Conservation (phyloP, 2,888 invertebrate genomes). For the Apodemia hepburni region DNA sequence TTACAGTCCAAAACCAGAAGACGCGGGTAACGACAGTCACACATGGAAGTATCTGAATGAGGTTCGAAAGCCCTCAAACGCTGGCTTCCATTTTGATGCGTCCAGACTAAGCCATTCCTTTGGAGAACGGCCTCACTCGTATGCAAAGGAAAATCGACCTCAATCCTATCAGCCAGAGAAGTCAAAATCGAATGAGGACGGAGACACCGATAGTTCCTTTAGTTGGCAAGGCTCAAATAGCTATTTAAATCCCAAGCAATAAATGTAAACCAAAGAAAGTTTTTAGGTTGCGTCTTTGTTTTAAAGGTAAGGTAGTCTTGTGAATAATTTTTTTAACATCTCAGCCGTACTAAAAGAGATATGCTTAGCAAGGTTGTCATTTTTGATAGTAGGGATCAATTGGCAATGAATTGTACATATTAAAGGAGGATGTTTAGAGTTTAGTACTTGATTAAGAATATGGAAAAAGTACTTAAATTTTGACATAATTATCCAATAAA, state of each 20-base stretch:
- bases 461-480: no score
- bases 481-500: no score
- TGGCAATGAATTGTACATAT: no score
- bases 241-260: slow-evolving; percentile 36
- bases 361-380: no score
- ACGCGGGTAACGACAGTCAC: slow-evolving; percentile 55
- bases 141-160: slow-evolving; percentile 40
- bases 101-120: slow-evolving; percentile 51
- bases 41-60: slow-evolving; percentile 71
- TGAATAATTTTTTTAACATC: no score
- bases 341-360: no score
- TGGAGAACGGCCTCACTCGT: slow-evolving; percentile 44
- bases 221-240: slow-evolving; percentile 65
- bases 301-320: no score
- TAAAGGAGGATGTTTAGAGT: no score
- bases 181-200: slow-evolving; percentile 46
- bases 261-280: not conserved
- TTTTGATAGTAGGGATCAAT: no score
- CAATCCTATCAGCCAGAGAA: slow-evolving; percentile 40
- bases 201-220: slow-evolving; percentile 70
- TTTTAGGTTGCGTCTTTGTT: not conserved
- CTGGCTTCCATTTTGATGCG: slow-evolving; percentile 62
- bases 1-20: slow-evolving; percentile 58
- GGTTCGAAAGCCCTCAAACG: slow-evolving; percentile 68
- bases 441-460: no score